Conservation (phyloP, 1,140 invertebrate species). For the Vanessa tameamea region DNA sequence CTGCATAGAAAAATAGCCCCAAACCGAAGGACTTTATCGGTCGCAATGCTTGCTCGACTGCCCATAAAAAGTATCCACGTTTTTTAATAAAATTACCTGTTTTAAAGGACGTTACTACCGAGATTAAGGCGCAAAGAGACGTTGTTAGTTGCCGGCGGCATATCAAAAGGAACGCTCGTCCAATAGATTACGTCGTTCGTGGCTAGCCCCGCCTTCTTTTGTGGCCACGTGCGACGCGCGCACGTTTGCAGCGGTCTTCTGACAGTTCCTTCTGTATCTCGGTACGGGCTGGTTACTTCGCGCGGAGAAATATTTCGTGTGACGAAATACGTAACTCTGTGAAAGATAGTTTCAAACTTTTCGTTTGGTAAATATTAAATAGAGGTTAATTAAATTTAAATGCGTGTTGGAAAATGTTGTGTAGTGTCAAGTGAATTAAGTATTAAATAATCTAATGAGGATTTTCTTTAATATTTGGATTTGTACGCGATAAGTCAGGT, state of each 20-base stretch:
- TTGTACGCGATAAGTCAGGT: conserved; percentile 46
- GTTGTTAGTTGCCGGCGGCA: conserved; percentile 75
- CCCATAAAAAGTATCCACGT: conserved; percentile 66
- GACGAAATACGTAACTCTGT: conserved; percentile 40
- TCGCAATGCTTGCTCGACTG: conserved; percentile 52
- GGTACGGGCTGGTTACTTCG: conserved; percentile 38
- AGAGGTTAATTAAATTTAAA: background rate
- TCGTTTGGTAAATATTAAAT: background rate
- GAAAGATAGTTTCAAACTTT: conserved; percentile 36
- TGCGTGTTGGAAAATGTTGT: background rate
- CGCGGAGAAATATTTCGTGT: conserved; percentile 22
- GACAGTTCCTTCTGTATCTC: conserved; percentile 56
- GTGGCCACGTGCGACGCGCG: conserved; percentile 75
- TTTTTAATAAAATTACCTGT: conserved; percentile 80
- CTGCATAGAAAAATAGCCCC: conserved; percentile 52
- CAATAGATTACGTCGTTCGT: conserved; percentile 51
- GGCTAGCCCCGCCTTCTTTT: conserved; percentile 58
- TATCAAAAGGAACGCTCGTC: conserved; percentile 67
- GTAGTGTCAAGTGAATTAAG: conserved; percentile 26
- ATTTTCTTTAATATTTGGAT: conserved; percentile 44
- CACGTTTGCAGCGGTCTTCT: conserved; percentile 50
- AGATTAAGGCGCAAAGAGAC: conserved; percentile 77
- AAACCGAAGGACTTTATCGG: conserved; percentile 43
- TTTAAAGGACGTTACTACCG: conserved; percentile 79
- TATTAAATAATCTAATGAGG: conserved; percentile 37